phyloP scores from a whole-genome alignment of 1,140 invertebrate species.

The Ectropis grisescens region DNA sequence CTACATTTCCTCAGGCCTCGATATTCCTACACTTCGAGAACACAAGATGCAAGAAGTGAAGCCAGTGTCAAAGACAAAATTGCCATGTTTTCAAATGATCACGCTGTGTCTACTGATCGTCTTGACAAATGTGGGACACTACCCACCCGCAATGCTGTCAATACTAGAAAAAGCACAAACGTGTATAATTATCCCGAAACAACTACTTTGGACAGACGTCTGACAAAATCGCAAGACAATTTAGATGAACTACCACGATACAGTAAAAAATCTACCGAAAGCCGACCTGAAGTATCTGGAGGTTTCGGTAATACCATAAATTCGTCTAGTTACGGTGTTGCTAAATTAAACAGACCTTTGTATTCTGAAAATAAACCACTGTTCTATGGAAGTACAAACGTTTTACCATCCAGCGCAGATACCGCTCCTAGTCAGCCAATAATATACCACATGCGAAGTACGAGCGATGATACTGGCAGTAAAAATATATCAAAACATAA shows the following conservation, averaged over 20 bases:
- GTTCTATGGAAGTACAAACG: slow-evolving; percentile 59
- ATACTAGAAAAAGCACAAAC: slow-evolving; percentile 36
- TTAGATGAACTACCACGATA: slow-evolving; percentile 51
- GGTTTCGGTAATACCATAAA: slow-evolving; percentile 30
- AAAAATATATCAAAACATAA: slow-evolving; percentile 55
- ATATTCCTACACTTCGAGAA: slow-evolving; percentile 61
- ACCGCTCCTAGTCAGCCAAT: slow-evolving; percentile 21
- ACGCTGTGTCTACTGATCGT: slow-evolving; percentile 61
- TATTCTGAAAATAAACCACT: slow-evolving; percentile 40
- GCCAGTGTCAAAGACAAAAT: slow-evolving; percentile 89
- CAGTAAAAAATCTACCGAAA: slow-evolving; percentile 44
- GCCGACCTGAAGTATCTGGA: slow-evolving; percentile 51
- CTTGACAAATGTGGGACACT: slow-evolving; percentile 62
- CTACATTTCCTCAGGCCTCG: slow-evolving; percentile 40
- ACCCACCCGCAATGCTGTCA: slow-evolving; percentile 52
- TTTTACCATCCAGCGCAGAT: slow-evolving; percentile 35
- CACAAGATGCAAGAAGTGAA: slow-evolving; percentile 82
- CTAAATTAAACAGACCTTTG: slow-evolving; percentile 20
- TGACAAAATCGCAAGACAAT: slow-evolving; percentile 61
- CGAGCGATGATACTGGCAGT: slow-evolving; percentile 57
- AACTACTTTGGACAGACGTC: slow-evolving; percentile 48
- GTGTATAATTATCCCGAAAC: slow-evolving; percentile 42
- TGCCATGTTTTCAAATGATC: slow-evolving; percentile 83
- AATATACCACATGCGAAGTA: slow-evolving; percentile 48
- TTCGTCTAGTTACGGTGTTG: slow-evolving; percentile 5